Conservation (phyloP, 2,888 invertebrate species). For the Watsonalla binaria region DNA sequence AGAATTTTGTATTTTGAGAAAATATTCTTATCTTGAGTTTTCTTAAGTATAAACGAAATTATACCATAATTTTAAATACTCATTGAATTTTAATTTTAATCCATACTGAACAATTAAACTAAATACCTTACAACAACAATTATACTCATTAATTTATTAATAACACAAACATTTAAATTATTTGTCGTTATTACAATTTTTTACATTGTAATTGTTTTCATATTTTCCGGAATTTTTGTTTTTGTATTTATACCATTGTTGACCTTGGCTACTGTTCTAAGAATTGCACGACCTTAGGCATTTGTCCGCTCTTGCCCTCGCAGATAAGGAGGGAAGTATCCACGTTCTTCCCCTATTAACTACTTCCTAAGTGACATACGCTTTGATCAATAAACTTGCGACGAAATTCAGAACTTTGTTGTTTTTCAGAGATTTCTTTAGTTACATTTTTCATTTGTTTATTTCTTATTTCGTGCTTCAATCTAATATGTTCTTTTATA, state of each 20-base stretch:
- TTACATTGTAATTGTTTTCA: no score
- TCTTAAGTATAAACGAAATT: no score
- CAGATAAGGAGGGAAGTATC: slow-evolving; percentile 23
- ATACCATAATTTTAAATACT: no score
- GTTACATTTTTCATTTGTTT: no score
- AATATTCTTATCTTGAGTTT: neutral
- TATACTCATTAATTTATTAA: no score
- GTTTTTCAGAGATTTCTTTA: neutral
- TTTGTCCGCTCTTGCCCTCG: slow-evolving; percentile 33
- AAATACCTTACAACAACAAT: no score
- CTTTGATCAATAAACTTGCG: slow-evolving; percentile 8
- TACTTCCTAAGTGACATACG: slow-evolving; percentile 10
- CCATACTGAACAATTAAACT: no score
- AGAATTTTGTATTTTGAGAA: slow-evolving; percentile 5
- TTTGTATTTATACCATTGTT: neutral
- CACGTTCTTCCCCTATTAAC: slow-evolving; percentile 32
- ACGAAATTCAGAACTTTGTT: slow-evolving; percentile 12
- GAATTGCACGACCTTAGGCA: slow-evolving; percentile 15
- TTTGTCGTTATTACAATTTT: no score
- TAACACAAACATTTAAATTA: no score
- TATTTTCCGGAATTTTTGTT: neutral
- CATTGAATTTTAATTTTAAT: no score
- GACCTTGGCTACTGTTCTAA: neutral
- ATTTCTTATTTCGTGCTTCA: no score
- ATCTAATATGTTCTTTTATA: no score